Evolutionary conservation across 64 coral and sea anemone genomes (phyloP).

Genomic region (Actinia equina): DNA sequence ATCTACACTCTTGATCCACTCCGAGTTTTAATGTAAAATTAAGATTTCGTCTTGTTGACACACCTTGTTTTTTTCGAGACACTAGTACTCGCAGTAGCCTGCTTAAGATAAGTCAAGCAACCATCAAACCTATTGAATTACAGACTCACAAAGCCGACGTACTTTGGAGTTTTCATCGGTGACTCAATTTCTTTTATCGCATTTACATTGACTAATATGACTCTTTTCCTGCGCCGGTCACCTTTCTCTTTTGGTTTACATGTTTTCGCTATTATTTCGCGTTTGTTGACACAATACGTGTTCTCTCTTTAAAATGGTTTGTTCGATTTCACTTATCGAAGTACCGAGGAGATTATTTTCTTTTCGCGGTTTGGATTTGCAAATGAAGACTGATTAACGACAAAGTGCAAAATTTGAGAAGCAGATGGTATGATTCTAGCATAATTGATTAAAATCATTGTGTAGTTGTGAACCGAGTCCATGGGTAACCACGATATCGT

Average conservation of each 20-base stretch:
- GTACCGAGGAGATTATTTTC: constrained; percentile 8
- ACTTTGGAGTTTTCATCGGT: constrained; percentile 43
- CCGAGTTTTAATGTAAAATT: constrained; percentile 50
- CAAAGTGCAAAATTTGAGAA: constrained; percentile 21
- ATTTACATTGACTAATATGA: neutral
- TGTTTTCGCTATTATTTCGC: constrained; percentile 8
- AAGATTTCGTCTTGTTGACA: constrained; percentile 40
- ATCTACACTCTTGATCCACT: constrained; percentile 11
- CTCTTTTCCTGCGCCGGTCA: neutral
- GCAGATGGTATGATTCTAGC: neutral
- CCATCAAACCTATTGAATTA: constrained; percentile 54
- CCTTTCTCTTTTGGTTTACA: neutral
- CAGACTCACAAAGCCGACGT: constrained; percentile 59
- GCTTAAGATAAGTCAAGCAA: constrained; percentile 18
- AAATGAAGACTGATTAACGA: constrained; percentile 14
- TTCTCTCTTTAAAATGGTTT: constrained; percentile 8
- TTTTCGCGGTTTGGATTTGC: constrained; percentile 8
- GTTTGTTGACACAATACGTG: constrained; percentile 1
- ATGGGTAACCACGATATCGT: constrained; percentile 2
- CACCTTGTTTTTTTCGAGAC: constrained; percentile 61
- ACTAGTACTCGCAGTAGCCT: constrained; percentile 28
- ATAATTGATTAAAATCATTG: constrained; percentile 22
- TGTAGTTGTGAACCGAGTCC: constrained; percentile 12
- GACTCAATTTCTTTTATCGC: constrained; percentile 13
- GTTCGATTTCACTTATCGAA: constrained; percentile 18